Evolutionary conservation across 2,797 vertebrate genomes (phyloP).

Genomic region (Hirundo rustica): DNA sequence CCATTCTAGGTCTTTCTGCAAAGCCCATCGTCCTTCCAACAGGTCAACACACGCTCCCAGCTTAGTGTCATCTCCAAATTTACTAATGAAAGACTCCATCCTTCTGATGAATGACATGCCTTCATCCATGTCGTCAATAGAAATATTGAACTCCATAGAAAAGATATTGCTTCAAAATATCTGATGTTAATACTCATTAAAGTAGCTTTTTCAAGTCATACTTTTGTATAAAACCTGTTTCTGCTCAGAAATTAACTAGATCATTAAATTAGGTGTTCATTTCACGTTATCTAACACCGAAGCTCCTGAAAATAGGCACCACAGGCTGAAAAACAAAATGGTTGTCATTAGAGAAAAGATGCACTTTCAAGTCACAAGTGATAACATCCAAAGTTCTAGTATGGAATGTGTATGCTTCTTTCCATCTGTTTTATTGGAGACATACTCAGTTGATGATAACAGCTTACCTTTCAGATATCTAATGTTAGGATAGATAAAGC

Average conservation of each 20-base stretch:
- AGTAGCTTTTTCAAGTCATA: background rate
- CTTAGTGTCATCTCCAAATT: no score
- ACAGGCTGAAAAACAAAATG: background rate
- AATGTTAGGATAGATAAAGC: background rate
- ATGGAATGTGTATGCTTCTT: background rate
- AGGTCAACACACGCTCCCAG: no score
- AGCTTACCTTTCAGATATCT: background rate
- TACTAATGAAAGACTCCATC: no score
- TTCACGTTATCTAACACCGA: background rate
- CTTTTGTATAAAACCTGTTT: background rate
- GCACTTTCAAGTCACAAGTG: background rate
- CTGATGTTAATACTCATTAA: background rate
- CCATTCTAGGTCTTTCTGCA: no score
- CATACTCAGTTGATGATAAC: background rate
- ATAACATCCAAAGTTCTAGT: background rate
- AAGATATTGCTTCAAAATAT: background rate
- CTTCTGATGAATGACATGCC: no score
- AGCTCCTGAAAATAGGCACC: background rate
- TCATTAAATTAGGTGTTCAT: background rate
- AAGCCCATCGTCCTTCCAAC: no score
- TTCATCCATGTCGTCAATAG: no score
- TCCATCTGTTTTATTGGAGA: background rate
- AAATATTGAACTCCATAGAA: background rate
- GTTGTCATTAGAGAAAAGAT: background rate
- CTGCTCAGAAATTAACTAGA: background rate